Percentiles rank a stretch among this genome's conserved stretches.
These are phyloP conservation scores for Cotesia congregata DNA, from an alignment of 2,888 invertebrate genomes.

Conservation along the genomic window DNA sequence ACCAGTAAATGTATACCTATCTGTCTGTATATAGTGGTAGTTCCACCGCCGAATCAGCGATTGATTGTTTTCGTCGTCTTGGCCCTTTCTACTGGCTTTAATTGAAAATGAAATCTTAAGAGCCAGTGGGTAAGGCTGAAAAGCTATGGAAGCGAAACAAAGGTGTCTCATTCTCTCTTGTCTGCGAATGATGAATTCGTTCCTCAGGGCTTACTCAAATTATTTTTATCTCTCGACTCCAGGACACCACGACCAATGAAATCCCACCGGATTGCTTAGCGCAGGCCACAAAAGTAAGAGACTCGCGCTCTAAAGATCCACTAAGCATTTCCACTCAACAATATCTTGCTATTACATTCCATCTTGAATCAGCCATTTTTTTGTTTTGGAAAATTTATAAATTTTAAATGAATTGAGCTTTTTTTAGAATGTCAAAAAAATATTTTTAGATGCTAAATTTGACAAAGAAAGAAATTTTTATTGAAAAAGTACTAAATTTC, in stretches of 20 bases:
- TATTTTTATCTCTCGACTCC: slow-evolving; percentile 57
- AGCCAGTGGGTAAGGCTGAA: neutral
- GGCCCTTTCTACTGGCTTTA: slow-evolving; percentile 49
- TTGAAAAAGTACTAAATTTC: no score
- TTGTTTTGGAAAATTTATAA: no score
- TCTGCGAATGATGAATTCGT: slow-evolving; percentile 43
- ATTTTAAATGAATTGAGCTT: no score
- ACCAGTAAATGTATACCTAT: neutral
- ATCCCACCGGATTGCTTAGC: slow-evolving; percentile 3
- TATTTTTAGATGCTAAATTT: no score
- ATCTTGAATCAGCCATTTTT: no score
- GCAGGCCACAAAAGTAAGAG: neutral
- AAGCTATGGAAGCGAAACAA: slow-evolving; percentile 47
- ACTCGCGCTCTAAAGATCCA: neutral
- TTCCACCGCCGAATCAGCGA: slow-evolving; percentile 47
- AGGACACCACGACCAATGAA: slow-evolving; percentile 43
- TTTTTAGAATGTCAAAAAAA: no score
- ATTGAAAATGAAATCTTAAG: slow-evolving; percentile 52
- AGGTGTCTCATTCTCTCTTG: slow-evolving; percentile 40
- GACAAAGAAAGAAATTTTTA: no score
- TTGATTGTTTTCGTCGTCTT: slow-evolving; percentile 45
- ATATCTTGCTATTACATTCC: neutral
- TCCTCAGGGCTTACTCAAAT: slow-evolving; percentile 47
- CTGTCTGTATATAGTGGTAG: slow-evolving; percentile 21
- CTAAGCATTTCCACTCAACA: neutral